Base-by-base conservation (phyloP, 2,797 vertebrate genomes). In the Cossypha polioptera region DNA sequence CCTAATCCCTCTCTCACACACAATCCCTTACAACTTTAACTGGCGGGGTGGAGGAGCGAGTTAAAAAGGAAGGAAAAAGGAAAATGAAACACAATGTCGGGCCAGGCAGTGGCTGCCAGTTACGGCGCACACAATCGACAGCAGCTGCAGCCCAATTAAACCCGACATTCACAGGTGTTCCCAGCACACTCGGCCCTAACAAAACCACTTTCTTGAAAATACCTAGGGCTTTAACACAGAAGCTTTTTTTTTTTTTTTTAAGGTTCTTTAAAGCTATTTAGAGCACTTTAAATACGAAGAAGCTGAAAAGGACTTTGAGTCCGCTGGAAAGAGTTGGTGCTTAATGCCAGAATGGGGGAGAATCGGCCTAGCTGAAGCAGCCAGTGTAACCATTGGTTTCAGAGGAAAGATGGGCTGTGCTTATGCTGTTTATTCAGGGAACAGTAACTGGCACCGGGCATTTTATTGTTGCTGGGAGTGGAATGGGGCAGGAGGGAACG, bases 61-160 rank as follows among this genome's bases (percentile, higher is more conserved):
- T 95, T 96, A 97, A 97, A 97, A 97, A 97, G 93, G 96, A 90
- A 61, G 94, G 95, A 84, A 95, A 96, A 92, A 94, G 95, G 92
- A 47, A 84, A 94, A 92, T 73, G 82, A 80, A 93, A 62, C 96
- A 92, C 92, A 96, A 94, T 96, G 97, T 96, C 72, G 78, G 83
- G 94, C 95, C 92, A 50, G 81, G 24, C 80, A 86, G 94, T 33
- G 96, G 69, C 95, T 89, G 92, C 95, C 95, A 94, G 97, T 81
- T 94, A 80, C 78, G 38, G 71, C 36, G 2, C 77, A 15, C 93
- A 96, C 97, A 97, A 92, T 97, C 36, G 43, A 48, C 92, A 82
- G 97, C 97, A 98, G 97, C 97, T 98, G 98, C 97, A 97, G 97
- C 96, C 97, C 97, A 97, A 97, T 98, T 97, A 97, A 97, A 97